Evolutionary conservation across 2,888 invertebrate species (phyloP).

Genomic region (Stratiomys singularior): DNA sequence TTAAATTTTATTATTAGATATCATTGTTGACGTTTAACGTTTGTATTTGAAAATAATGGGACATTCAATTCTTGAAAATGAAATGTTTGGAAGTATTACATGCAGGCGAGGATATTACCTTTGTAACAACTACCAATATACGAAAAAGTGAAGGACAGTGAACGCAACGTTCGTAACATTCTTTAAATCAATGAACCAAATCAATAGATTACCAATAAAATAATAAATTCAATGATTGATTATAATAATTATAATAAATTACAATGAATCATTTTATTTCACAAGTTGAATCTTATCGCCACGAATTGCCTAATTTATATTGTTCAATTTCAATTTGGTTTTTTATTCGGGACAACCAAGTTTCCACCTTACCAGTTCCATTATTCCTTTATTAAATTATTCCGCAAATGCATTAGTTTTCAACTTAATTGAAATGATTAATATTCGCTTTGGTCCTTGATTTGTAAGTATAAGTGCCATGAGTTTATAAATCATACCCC

Average conservation of each 20-base stretch:
- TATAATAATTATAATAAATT: no score
- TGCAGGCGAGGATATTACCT: not conserved
- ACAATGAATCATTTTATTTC: no score
- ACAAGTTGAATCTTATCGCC: no score
- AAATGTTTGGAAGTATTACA: not conserved
- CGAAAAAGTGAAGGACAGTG: not conserved
- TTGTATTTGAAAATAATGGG: slow-evolving; percentile 18
- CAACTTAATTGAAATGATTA: not conserved
- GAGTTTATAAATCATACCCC: not conserved
- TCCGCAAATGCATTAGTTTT: not conserved
- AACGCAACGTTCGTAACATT: not conserved
- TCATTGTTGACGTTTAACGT: slow-evolving; percentile 41
- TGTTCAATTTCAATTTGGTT: no score
- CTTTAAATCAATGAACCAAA: no score
- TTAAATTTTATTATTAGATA: slow-evolving; percentile 14
- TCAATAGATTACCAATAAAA: no score
- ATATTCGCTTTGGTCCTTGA: not conserved
- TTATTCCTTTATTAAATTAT: not conserved
- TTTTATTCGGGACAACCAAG: no score
- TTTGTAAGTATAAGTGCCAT: not conserved
- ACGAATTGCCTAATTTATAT: no score
- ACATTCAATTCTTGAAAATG: not conserved
- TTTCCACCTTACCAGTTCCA: no score
- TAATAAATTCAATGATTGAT: no score
- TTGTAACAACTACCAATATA: not conserved